Evolutionary conservation across 2,113 vertebrate species (phyloP).

Genomic region (Heterocephalus glaber): DNA sequence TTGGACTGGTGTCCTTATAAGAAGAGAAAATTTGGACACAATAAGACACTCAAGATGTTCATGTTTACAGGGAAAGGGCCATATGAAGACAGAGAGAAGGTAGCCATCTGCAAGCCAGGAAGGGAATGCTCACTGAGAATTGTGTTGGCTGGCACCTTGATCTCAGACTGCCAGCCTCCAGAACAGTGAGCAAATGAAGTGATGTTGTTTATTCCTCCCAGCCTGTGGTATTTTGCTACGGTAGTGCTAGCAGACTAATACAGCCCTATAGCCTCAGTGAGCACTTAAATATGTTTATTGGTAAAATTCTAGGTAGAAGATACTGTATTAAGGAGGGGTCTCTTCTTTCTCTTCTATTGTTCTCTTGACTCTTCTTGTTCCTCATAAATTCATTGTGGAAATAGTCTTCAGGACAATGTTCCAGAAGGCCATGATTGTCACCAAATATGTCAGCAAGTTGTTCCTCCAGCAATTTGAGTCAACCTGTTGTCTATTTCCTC

Average conservation of each 20-base stretch:
- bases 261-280: neutral
- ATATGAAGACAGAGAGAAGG: neutral
- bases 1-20: neutral
- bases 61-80: neutral
- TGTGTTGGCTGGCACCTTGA: neutral
- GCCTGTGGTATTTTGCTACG: neutral
- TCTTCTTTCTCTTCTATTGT: neutral
- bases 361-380: neutral
- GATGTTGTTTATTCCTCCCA: neutral
- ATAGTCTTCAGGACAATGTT: neutral
- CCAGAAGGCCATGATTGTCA: neutral
- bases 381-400: neutral
- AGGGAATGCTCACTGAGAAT: neutral
- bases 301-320: neutral
- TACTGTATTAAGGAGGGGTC: neutral
- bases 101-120: neutral
- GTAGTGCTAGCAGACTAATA: neutral
- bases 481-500: neutral
- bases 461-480: neutral
- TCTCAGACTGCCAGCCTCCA: neutral
- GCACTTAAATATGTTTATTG: neutral
- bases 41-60: fast-evolving
- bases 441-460: neutral
- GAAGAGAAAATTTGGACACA: neutral
- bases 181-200: neutral